Base-by-base conservation (phyloP, 2,113 vertebrate genomes). In the Orientallactaga bullata region DNA sequence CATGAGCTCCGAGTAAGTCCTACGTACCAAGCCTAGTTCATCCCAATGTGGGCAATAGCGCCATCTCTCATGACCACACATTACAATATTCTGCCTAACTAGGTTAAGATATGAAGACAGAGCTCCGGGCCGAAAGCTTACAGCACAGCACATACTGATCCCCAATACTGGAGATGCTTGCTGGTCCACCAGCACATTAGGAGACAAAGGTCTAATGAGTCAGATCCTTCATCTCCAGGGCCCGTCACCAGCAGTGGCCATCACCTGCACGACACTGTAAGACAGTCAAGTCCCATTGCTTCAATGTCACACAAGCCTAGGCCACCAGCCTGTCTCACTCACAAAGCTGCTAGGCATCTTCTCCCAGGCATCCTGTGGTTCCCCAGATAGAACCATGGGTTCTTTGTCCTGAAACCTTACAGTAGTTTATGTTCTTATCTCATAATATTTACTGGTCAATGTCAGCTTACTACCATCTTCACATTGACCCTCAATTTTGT, bases 1-100 rank as follows among this genome's bases (percentile, higher is more conserved):
- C 90, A 69, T 86, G 55, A 88, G 55, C 85, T 96, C 88, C 97
- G 51, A 95, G 69, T 39, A 91, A 61, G 82, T 94, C 35, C 39
- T 86, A 82, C 72, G 79, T 21, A 23, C 24, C 7, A 35, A 30
- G 47, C 35, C n/a, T 1, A 4, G 24, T 65, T 95, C 24, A 73
- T 37, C 61, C 28, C n/a, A 90, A 51, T 55, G 79, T 15, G 60
- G 74, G 76, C 37, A 94, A 92, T 37, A 51, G 65, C 30, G 58
- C n/a, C 65, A n/a, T 37, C 47, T 58, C 37, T 80, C 51, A 35
- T 51, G 2, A 5, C 51, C 17, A n/a, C 61, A 32, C 17, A 42
- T 51, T 61, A 7, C 69, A 60, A 66, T 37, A 74, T 90, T 89
- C 18, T 58, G 42, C 42, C 65, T 88, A 77, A 81, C 72, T 90